These are phyloP conservation scores for Phrynocephalus versicolor DNA, from an alignment of 2,113 vertebrate species.

Conservation along the genomic window DNA sequence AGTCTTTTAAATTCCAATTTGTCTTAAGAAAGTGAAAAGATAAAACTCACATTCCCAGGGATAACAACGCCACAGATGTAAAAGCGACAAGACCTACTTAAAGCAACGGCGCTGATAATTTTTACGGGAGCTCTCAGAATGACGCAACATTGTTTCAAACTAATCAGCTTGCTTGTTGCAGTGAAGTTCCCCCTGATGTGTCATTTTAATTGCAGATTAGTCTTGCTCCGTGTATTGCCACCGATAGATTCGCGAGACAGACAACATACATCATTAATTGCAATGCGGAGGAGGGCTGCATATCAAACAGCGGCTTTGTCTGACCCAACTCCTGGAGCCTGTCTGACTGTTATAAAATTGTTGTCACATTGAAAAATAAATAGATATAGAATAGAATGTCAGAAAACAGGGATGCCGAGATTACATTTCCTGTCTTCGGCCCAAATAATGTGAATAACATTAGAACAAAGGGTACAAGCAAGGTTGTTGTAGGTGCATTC, in stretches of 20 bases:
- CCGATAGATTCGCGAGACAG: slow-evolving; percentile 42
- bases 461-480: slow-evolving; percentile 5
- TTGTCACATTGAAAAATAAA: slow-evolving; percentile 41
- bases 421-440: not conserved
- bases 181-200: slow-evolving; percentile 6
- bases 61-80: slow-evolving; percentile 20
- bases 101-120: slow-evolving; percentile 7
- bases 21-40: not conserved
- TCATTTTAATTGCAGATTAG: slow-evolving; percentile 59
- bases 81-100: not conserved
- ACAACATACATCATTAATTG: slow-evolving; percentile 44
- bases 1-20: slow-evolving; percentile 27
- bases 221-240: slow-evolving; percentile 31
- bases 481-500: slow-evolving; percentile 40
- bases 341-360: slow-evolving; percentile 36
- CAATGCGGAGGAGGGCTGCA: not conserved
- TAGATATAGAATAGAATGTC: not conserved
- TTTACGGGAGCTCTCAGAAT: slow-evolving; percentile 23
- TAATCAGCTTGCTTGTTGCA: slow-evolving; percentile 11
- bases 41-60: not conserved
- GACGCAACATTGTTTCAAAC: slow-evolving; percentile 32
- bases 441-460: slow-evolving; percentile 44
- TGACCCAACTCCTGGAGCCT: slow-evolving; percentile 5
- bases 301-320: slow-evolving; percentile 50
- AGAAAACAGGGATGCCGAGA: not conserved